Evolutionary conservation across 2,113 vertebrate genomes (phyloP).

Genomic region (Erinaceus europaeus): DNA sequence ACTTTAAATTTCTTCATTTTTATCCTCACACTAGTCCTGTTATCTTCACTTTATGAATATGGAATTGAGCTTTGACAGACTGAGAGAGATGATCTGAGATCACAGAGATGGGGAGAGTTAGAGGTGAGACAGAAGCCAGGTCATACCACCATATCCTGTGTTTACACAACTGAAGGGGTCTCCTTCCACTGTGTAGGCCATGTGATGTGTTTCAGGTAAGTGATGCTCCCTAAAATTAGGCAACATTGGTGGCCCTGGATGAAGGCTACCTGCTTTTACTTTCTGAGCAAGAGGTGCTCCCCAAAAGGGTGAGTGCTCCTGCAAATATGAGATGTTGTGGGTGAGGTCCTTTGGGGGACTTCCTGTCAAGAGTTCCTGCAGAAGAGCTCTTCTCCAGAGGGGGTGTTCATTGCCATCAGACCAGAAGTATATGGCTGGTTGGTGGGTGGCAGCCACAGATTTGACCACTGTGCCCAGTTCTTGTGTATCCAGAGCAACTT

Average conservation of each 20-base stretch:
- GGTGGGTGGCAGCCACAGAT: background rate
- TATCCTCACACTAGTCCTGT: background rate
- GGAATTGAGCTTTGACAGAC: background rate
- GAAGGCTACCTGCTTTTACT: background rate
- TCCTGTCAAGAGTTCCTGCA: background rate
- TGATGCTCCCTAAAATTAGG: background rate
- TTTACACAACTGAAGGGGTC: background rate
- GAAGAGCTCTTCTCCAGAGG: background rate
- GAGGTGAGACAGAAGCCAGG: background rate
- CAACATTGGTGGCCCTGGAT: background rate
- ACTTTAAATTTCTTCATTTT: background rate
- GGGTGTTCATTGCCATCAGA: background rate
- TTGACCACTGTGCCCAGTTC: background rate
- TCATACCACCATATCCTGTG: background rate
- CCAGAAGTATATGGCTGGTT: background rate
- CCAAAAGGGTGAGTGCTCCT: background rate
- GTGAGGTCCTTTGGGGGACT: background rate
- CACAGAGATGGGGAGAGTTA: background rate
- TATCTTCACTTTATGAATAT: background rate
- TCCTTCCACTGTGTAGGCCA: background rate
- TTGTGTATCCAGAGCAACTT: background rate
- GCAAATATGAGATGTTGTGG: background rate
- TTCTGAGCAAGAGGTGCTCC: background rate
- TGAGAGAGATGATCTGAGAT: background rate
- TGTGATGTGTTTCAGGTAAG: background rate